phyloP scores from a whole-genome alignment of 2,113 vertebrate species.

The Lamprotornis superbus region DNA sequence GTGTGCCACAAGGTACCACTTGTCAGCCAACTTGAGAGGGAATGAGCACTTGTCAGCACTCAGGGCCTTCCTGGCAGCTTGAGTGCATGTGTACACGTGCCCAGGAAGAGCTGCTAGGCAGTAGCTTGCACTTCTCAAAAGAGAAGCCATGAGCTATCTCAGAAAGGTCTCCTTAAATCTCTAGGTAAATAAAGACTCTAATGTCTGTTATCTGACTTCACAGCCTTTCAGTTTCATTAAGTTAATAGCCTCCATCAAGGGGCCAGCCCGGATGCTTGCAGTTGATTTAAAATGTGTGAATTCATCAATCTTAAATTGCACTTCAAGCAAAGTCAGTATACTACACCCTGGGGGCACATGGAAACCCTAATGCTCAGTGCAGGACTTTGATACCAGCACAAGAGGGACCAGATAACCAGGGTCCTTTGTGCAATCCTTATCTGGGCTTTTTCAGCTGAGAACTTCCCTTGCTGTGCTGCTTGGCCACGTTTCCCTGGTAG shows the following conservation, averaged over 20 bases:
- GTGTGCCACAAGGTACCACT: not conserved
- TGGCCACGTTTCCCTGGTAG: not conserved
- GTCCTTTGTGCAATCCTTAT: conserved; percentile 15
- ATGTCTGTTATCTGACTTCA: conserved; percentile 61
- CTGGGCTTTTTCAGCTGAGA: not conserved
- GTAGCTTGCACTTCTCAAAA: not conserved
- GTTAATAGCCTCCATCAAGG: conserved; percentile 56
- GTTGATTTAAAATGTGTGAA: conserved; percentile 64
- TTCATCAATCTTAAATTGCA: conserved; percentile 53
- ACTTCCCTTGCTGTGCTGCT: not conserved
- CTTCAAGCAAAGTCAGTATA: conserved; percentile 36
- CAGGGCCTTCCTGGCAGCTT: not conserved
- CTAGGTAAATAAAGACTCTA: conserved; percentile 47
- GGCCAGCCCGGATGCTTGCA: conserved; percentile 28
- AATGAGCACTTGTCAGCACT: not conserved
- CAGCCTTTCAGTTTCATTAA: conserved; percentile 60
- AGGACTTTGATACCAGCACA: not conserved
- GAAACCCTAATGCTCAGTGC: not conserved
- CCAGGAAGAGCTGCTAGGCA: not conserved
- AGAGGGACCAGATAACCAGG: not conserved
- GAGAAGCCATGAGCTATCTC: not conserved
- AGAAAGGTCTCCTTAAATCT: conserved; percentile 53
- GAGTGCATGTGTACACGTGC: not conserved
- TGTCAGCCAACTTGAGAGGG: not conserved
- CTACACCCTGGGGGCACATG: not conserved